These are phyloP conservation scores for Diploscapter pachys DNA, from an alignment of 1,140 invertebrate genomes.

Conservation along the genomic window DNA sequence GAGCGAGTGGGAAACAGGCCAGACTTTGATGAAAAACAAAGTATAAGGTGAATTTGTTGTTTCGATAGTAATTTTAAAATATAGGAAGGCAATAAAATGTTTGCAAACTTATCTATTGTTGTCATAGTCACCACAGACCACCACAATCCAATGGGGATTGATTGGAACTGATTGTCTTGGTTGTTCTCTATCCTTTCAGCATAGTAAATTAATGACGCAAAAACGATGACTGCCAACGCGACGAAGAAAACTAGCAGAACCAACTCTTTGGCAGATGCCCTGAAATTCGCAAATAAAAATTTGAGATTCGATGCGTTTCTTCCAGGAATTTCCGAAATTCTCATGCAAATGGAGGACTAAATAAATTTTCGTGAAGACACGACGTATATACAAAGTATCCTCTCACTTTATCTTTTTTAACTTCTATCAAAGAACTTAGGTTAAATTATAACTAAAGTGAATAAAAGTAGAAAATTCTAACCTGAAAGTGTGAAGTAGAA, in stretches of 20 bases:
- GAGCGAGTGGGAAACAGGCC: no score
- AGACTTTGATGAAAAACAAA: no score
- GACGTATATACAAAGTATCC: not conserved
- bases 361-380: not conserved
- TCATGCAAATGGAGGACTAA: not conserved
- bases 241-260: conserved; percentile 87
- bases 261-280: conserved; percentile 94
- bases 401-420: not conserved
- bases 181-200: conserved; percentile 75
- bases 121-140: conserved; percentile 60
- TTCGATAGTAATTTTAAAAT: no score
- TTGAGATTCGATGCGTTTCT: conserved; percentile 13
- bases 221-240: conserved; percentile 90
- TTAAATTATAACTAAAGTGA: not conserved
- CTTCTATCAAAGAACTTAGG: not conserved
- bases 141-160: conserved; percentile 62
- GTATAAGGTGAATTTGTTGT: no score
- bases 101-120: no score
- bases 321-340: not conserved
- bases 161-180: conserved; percentile 55
- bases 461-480: conserved; percentile 18
- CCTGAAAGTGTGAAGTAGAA: conserved; percentile 89
- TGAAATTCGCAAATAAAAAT: conserved; percentile 64
- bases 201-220: conserved; percentile 92
- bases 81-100: no score